phyloP scores from a whole-genome alignment of 2,113 vertebrate species.

The Aspidoscelis tigris region DNA sequence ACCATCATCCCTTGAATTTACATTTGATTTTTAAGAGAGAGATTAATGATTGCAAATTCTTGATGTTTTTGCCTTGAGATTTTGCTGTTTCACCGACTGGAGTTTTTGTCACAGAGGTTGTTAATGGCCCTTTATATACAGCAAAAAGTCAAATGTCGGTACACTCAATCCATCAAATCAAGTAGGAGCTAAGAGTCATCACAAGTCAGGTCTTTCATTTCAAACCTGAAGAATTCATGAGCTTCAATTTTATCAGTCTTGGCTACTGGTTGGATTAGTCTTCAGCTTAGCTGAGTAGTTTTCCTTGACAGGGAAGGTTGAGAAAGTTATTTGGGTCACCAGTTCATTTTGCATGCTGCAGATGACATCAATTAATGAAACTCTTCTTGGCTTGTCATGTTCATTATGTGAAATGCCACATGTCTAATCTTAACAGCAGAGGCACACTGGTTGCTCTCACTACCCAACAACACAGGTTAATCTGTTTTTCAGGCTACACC shows the following conservation, averaged over 20 bases:
- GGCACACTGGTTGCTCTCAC: not conserved
- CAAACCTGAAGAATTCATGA: not conserved
- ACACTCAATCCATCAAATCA: not conserved
- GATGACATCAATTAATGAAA: not conserved
- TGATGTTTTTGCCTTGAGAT: not conserved
- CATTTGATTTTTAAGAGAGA: not conserved
- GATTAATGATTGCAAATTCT: not conserved
- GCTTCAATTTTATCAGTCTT: not conserved
- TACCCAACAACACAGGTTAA: not conserved
- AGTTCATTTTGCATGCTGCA: not conserved
- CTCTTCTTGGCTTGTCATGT: not conserved
- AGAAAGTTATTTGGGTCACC: slow-evolving; percentile 2
- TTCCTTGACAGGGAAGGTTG: slow-evolving; percentile 12
- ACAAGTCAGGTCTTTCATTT: not conserved
- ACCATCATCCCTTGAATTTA: not conserved
- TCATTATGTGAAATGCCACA: not conserved
- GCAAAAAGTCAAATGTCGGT: not conserved
- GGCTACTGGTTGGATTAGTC: not conserved
- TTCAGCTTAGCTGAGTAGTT: not conserved
- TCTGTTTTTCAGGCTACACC: not conserved
- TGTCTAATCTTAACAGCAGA: not conserved
- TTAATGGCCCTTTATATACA: not conserved
- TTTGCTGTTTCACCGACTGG: not conserved
- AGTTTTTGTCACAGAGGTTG: not conserved
- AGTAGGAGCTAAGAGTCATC: no score